These are phyloP conservation scores for Glyptemys insculpta DNA, from an alignment of 2,797 vertebrate species.

Conservation along the genomic window DNA sequence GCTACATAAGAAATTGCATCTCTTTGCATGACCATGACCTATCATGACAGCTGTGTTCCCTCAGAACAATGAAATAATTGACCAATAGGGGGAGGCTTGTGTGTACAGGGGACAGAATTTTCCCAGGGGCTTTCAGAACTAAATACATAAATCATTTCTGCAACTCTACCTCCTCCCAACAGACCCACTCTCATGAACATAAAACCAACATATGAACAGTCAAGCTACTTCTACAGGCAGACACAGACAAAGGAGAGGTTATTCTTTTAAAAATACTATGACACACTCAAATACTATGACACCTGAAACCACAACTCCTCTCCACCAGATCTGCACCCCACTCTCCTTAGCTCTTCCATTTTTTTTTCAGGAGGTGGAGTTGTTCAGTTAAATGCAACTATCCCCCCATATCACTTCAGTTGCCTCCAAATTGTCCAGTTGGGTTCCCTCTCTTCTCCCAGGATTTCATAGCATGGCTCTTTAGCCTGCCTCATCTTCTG, in stretches of 20 bases:
- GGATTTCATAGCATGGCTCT: neutral
- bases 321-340: neutral
- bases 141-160: neutral
- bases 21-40: neutral
- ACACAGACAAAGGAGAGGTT: neutral
- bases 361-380: neutral
- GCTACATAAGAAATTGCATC: neutral
- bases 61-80: neutral
- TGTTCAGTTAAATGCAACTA: neutral
- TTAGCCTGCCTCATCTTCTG: neutral
- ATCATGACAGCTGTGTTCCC: neutral
- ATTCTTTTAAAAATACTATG: neutral
- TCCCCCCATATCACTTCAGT: accelerated
- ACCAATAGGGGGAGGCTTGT: neutral
- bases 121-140: neutral
- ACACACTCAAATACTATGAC: neutral
- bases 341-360: neutral
- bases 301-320: neutral
- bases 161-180: neutral
- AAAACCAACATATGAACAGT: neutral
- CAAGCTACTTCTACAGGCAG: accelerated
- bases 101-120: neutral
- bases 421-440: neutral
- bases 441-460: neutral
- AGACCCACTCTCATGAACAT: neutral